phyloP scores from a whole-genome alignment of 1,140 invertebrate genomes.

The Scaptodrosophila lebanonensis region DNA sequence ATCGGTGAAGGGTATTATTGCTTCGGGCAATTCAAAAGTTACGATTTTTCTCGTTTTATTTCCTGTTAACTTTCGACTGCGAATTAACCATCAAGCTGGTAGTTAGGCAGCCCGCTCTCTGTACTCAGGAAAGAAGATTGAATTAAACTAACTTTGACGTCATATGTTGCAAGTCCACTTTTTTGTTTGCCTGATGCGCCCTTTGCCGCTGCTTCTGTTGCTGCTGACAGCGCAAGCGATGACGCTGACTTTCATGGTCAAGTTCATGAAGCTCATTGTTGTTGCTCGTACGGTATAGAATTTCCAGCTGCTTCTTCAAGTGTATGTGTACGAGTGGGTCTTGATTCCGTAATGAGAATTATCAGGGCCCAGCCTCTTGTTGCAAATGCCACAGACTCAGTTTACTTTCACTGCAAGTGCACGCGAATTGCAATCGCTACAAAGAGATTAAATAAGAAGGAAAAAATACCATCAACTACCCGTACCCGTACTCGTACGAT shows the following conservation, averaged over 20 bases:
- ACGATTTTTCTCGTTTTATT: constrained; percentile 43
- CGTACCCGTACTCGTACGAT: too few relatives aligned
- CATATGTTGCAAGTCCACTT: constrained; percentile 59
- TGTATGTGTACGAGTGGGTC: constrained; percentile 22
- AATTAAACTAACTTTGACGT: constrained; percentile 61
- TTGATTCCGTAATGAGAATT: constrained; percentile 47
- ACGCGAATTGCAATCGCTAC: too few relatives aligned
- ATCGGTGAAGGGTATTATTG: neutral
- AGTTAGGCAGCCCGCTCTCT: too few relatives aligned
- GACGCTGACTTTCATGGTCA: constrained; percentile 70
- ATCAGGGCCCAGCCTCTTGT: constrained; percentile 26
- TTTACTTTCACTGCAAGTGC: constrained; percentile 23
- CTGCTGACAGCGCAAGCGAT: constrained; percentile 8
- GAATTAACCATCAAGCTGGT: constrained; percentile 37
- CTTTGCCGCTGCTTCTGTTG: constrained; percentile 13
- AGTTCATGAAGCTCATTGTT: constrained; percentile 56
- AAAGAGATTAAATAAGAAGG: too few relatives aligned
- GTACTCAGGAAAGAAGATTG: constrained; percentile 35
- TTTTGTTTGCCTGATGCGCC: constrained; percentile 1
- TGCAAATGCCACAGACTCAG: constrained; percentile 27
- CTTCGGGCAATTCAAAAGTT: too few relatives aligned
- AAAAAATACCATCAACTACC: too few relatives aligned
- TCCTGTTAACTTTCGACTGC: constrained; percentile 62
- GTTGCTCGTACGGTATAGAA: constrained; percentile 32
- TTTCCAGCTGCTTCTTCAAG: constrained; percentile 18